Conservation (phyloP, 2,888 invertebrate species). For the Cryptocephalus primarius region DNA sequence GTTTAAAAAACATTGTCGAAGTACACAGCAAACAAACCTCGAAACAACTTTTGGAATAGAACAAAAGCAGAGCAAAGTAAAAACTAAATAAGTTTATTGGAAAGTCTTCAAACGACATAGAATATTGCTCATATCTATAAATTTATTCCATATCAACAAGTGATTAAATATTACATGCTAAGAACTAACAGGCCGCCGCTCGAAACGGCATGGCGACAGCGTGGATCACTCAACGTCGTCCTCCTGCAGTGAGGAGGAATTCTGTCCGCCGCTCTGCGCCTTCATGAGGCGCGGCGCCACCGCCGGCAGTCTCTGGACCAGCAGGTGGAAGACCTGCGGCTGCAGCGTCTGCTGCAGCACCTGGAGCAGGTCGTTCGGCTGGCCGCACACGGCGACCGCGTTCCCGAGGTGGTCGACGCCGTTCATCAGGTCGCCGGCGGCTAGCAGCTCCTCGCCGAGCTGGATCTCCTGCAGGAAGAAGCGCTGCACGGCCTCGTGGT, state of each 20-base stretch:
- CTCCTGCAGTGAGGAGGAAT: conserved; percentile 27
- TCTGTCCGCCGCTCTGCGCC: conserved; percentile 20
- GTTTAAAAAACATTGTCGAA: too few relatives aligned
- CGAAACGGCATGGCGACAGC: conserved; percentile 41
- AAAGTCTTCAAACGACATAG: too few relatives aligned
- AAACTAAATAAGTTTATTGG: too few relatives aligned
- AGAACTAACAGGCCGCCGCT: conserved; percentile 34
- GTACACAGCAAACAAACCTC: too few relatives aligned
- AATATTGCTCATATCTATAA: too few relatives aligned
- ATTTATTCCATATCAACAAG: too few relatives aligned
- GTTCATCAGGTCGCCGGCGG: conserved; percentile 75
- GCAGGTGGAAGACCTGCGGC: conserved; percentile 83
- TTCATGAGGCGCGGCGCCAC: conserved; percentile 38
- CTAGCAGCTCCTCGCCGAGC: conserved; percentile 82
- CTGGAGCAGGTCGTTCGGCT: conserved; percentile 79
- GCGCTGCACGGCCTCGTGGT: conserved; percentile 89
- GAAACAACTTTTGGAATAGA: too few relatives aligned
- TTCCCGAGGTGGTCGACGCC: conserved; percentile 95
- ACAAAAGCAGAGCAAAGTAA: too few relatives aligned
- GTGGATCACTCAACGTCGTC: conserved; percentile 34
- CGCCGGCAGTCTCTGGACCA: conserved; percentile 71
- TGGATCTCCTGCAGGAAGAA: conserved; percentile 68
- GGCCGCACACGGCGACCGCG: conserved; percentile 95
- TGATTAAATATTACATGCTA: too few relatives aligned
- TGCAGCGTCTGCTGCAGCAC: conserved; percentile 90